Evolutionary conservation across 2,113 vertebrate species (phyloP).

Genomic region (Nerophis lumbriciformis): DNA sequence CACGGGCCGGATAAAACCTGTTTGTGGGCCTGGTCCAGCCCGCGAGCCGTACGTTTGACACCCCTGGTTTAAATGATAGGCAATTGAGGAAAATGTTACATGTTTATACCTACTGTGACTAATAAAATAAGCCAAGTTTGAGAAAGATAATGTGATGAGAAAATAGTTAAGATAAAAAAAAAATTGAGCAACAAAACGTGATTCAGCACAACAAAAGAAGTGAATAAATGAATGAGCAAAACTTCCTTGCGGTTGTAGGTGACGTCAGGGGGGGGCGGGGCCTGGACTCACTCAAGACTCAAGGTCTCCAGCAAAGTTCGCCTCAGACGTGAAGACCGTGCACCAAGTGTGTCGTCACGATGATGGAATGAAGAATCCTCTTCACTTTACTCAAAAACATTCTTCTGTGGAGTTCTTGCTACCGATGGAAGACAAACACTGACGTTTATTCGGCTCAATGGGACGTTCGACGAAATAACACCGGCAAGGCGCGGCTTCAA

Average conservation of each 20-base stretch:
- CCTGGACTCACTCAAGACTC: constrained; percentile 34
- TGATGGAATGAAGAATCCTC: constrained; percentile 40
- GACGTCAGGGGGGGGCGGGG: constrained; percentile 38
- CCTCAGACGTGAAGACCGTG: constrained; percentile 14
- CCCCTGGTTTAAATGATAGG: too few species aligned
- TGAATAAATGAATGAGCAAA: not conserved
- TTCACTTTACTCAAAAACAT: not conserved
- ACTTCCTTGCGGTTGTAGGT: constrained; percentile 13
- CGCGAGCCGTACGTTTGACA: too few species aligned
- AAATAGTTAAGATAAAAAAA: too few species aligned
- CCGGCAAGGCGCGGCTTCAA: constrained; percentile 1
- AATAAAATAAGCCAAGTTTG: too few species aligned
- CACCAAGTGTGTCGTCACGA: constrained; percentile 13
- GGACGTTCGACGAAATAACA: constrained; percentile 6
- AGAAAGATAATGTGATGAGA: too few species aligned
- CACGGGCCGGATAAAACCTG: too few species aligned
- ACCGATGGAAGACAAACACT: constrained; percentile 3
- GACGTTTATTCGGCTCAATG: not conserved
- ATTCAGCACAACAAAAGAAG: not conserved
- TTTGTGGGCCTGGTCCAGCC: too few species aligned
- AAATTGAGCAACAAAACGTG: too few species aligned
- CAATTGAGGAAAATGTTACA: too few species aligned
- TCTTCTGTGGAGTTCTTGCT: constrained; percentile 24
- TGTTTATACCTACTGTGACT: too few species aligned
- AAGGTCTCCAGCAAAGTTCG: constrained; percentile 30